Base-by-base conservation (phyloP, 2,797 vertebrate species). In the Sebastes trivittatus region DNA sequence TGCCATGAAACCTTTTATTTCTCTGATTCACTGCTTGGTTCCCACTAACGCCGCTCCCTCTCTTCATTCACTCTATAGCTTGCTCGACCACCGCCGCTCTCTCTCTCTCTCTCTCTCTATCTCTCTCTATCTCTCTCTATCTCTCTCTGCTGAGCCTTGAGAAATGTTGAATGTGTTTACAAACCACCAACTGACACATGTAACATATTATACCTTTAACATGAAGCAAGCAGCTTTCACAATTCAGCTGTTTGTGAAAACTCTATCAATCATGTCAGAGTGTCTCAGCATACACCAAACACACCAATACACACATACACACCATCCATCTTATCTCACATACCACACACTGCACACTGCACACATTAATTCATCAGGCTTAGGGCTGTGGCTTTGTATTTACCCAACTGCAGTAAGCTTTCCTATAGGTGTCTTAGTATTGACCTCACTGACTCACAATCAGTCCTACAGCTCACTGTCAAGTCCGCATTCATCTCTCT, bases 311-410 rank as follows among this genome's bases (percentile, higher is more conserved):
- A 65, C 36, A 67, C 38, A 42, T 64, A 30, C 16, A 38, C 32
- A 69, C 18, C 22, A 56, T 54, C 54, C 29, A 58, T 42, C 63
- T 66, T 52, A 65, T 54, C 49, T 65, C 52, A 49, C 27, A 38
- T 46, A 62, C 22, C 27, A 27, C 32, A 25, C 63, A 58, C 34
- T 23, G 16, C 49, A 80, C 66, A 11, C 8, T 20, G 38, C 13
- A 58, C 32, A 38, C 64, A 66, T 82, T 60, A 79, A 60, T 76
- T 60, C 23, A 63, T 79, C 72, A 80, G 72, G 61, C 72, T 85
- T 71, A 78, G 60, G 10, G 46, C 71, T 56, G 16, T 14, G 59
- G 52, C n/a, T 18, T 58, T 54, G 6, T 79, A 29, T 77, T 63
- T 76, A 72, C 49, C 22, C 20, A 29, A 29, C 42, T 29, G 25